A percentile compares a stretch with the other conserved stretches of the same genome.
These are phyloP conservation scores for Pararge aegeria DNA, from an alignment of 1,140 invertebrate genomes.

Conservation along the genomic window DNA sequence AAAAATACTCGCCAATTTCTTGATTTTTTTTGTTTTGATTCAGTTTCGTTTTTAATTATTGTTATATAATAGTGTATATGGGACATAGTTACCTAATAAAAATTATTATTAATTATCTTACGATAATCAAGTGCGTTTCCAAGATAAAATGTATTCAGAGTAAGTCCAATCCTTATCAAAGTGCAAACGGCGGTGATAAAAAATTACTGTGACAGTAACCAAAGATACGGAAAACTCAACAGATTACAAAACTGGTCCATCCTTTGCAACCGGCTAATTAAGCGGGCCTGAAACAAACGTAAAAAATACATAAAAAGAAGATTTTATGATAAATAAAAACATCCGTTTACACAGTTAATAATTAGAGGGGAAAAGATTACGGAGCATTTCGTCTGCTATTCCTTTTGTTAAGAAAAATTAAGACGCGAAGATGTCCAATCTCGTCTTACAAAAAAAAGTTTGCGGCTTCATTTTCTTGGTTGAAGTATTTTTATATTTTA, in stretches of 20 bases:
- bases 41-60: no score
- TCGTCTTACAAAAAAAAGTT: no score
- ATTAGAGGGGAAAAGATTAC: conserved; percentile 32
- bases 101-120: conserved; percentile 8
- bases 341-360: conserved; percentile 57
- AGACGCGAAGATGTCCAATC: no score
- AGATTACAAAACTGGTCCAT: conserved; percentile 34
- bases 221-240: conserved; percentile 38
- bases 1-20: no score
- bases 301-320: conserved; percentile 46
- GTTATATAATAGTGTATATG: no score
- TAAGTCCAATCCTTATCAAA: not conserved
- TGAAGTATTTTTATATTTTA: no score
- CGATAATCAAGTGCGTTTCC: not conserved
- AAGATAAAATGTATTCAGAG: conserved; percentile 1
- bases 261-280: conserved; percentile 47
- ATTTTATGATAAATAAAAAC: conserved; percentile 65
- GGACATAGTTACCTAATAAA: no score
- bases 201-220: conserved; percentile 24
- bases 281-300: conserved; percentile 44
- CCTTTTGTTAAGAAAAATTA: not conserved
- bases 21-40: no score
- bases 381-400: not conserved
- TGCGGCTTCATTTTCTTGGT: no score
- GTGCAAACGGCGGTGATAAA: conserved; percentile 7